Percentiles rank a stretch among this genome's conserved stretches.
phyloP scores from a whole-genome alignment of 2,888 invertebrate genomes.

The Eumacrocentrus americanus region DNA sequence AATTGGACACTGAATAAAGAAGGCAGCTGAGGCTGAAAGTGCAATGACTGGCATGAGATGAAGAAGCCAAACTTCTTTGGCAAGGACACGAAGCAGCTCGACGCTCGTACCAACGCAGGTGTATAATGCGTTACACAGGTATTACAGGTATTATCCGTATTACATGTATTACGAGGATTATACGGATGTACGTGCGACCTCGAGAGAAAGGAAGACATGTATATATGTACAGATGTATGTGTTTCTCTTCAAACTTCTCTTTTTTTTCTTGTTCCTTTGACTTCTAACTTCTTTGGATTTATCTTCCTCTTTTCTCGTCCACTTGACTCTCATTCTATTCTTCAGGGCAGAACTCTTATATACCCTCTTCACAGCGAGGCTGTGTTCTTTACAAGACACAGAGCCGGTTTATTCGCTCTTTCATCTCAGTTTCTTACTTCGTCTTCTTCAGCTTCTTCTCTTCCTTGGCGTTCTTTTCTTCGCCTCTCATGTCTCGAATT shows the following conservation, averaged over 20 bases:
- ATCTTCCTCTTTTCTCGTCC: no score
- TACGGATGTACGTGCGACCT: slow-evolving; percentile 56
- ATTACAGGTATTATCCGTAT: slow-evolving; percentile 59
- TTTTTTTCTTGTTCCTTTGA: background rate
- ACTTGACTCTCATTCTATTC: no score
- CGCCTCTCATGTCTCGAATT: slow-evolving; percentile 32
- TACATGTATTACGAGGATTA: slow-evolving; percentile 57
- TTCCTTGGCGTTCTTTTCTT: slow-evolving; percentile 35
- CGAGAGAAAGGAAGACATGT: slow-evolving; percentile 38
- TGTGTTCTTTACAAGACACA: no score
- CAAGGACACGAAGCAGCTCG: slow-evolving; percentile 15
- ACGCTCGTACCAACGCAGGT: slow-evolving; percentile 19
- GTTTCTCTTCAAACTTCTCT: background rate
- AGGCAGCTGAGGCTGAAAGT: background rate
- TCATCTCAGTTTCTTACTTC: slow-evolving; percentile 2
- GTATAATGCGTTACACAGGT: slow-evolving; percentile 54
- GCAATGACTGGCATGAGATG: slow-evolving; percentile 1
- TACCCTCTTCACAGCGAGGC: no score
- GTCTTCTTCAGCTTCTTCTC: slow-evolving; percentile 1
- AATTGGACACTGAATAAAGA: no score
- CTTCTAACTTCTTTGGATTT: background rate
- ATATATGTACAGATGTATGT: slow-evolving; percentile 10
- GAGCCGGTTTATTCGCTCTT: slow-evolving; percentile 22
- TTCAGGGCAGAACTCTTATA: no score
- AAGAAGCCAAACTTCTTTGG: slow-evolving; percentile 15